Evolutionary conservation across 2,888 invertebrate genomes (phyloP), one percentile per base, ranked within the genome.

Genomic region (Phengaris alcon): DNA sequence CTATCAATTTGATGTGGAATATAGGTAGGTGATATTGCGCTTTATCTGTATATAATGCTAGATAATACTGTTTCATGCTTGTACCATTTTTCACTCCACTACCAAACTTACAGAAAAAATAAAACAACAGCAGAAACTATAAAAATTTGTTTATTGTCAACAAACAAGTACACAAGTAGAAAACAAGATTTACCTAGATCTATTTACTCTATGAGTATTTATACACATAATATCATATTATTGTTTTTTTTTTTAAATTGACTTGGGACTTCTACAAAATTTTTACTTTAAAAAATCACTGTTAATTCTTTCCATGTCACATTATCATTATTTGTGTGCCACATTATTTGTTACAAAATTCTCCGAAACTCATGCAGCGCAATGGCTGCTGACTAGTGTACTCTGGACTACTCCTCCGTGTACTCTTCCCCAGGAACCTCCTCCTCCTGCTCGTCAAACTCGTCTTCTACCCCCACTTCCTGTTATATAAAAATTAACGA

Each of bases 391-490:
- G 64, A 64, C 44, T 48, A 48, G 48, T 48, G 35, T 44, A 35
- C 35, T 44, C 64, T 6, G 64, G 13, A 13, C 44, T 64, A 64
- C 6, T 90, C 88, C 10, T 89, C 89, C 0, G 84, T 78, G 55
- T 87, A 88, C 10, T 89, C 90, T 74, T 91, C 90, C 2, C 81
- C 85, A 0, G 86, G 85, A 9, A 86, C 82, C 77, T 92, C 94
- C 77, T 94, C 94, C 80, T 94, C 94, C 80, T 94, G 94, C 68
- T 95, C 95, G 52, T 95, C 95, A 76, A 95, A 95, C 76, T 95
- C 95, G 70, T 95, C 95, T 76, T 95, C 95, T 0, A 95, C 95
- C 0, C 94, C 94, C 0, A 95, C 95, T 81, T 95, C 95, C 95
- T 95, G 84, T 1, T 81, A 82, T 9, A 64, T 57, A 77, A 12